Percentiles rank a stretch among this genome's conserved stretches.
Conservation (phyloP, 2,888 invertebrate species). For the Thymelicus sylvestris region DNA sequence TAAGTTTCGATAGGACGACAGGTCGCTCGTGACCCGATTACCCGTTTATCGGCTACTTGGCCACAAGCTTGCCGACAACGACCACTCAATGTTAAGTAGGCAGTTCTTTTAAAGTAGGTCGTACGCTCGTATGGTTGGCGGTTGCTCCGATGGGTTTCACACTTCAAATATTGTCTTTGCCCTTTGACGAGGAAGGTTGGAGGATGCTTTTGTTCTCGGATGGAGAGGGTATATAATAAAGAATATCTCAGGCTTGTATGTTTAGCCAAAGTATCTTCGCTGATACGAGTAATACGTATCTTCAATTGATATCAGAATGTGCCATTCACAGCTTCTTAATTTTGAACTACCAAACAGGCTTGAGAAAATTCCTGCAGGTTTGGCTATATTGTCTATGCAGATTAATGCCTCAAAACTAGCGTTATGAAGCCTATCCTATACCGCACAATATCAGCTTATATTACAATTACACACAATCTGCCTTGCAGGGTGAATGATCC, state of each 20-base stretch:
- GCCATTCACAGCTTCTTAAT: no score
- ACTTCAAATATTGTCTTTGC: conserved; percentile 1
- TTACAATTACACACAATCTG: conserved; percentile 1
- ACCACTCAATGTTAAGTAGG: conserved; percentile 33
- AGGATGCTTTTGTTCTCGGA: not conserved
- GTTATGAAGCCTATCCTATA: not conserved
- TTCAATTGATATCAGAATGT: no score
- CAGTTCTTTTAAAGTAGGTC: conserved; percentile 29
- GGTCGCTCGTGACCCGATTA: conserved; percentile 25
- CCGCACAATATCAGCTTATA: not conserved
- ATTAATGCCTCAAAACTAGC: not conserved
- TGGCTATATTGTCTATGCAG: no score
- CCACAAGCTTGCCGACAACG: conserved; percentile 16
- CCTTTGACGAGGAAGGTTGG: conserved; percentile 13
- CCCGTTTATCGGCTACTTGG: conserved; percentile 22
- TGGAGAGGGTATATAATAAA: not conserved
- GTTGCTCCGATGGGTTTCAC: conserved; percentile 13
- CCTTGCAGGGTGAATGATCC: conserved; percentile 42
- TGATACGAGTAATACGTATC: no score
- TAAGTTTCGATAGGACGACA: not conserved
- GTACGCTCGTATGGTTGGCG: not conserved
- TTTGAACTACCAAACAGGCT: no score
- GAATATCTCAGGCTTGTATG: not conserved
- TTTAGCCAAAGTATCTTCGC: no score
- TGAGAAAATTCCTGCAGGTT: no score